Evolutionary conservation across 1,140 invertebrate species (phyloP).

Genomic region (Euwallacea similis): DNA sequence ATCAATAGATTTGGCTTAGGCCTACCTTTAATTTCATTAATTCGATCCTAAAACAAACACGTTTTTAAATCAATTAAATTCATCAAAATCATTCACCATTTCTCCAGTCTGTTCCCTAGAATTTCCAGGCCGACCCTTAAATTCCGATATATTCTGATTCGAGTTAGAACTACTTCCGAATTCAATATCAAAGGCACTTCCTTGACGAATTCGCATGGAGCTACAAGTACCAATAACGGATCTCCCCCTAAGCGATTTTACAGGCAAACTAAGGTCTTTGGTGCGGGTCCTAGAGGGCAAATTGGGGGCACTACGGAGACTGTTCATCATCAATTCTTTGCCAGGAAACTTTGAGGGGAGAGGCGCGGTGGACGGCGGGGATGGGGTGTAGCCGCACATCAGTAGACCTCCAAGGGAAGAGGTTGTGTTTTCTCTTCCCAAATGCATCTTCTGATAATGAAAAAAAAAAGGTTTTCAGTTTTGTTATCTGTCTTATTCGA

Average conservation of each 20-base stretch:
- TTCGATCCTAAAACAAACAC: conserved; percentile 43
- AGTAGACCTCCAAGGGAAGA: conserved; percentile 47
- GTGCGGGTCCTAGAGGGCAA: conserved; percentile 69
- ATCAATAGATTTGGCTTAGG: conserved; percentile 66
- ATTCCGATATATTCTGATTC: conserved; percentile 51
- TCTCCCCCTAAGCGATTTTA: conserved; percentile 62
- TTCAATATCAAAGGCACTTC: conserved; percentile 58
- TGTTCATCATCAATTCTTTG: conserved; percentile 71
- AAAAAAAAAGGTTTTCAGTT: background rate
- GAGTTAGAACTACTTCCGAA: conserved; percentile 48
- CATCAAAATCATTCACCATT: conserved; percentile 41
- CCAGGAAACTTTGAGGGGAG: conserved; percentile 77
- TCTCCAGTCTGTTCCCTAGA: conserved; percentile 46
- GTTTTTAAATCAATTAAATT: too few species aligned
- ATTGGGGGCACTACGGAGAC: conserved; percentile 76
- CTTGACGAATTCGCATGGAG: conserved; percentile 52
- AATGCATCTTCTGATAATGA: conserved; percentile 46
- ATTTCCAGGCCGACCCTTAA: conserved; percentile 51
- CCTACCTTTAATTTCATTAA: conserved; percentile 64
- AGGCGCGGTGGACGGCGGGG: conserved; percentile 77
- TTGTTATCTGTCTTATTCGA: too few species aligned
- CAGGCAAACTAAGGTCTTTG: conserved; percentile 69
- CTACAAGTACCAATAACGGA: conserved; percentile 67
- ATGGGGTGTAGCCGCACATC: conserved; percentile 67
- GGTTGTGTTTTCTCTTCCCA: conserved; percentile 52